phyloP scores from a whole-genome alignment of 2,797 vertebrate genomes.

The Chaetodon trifasciatus region DNA sequence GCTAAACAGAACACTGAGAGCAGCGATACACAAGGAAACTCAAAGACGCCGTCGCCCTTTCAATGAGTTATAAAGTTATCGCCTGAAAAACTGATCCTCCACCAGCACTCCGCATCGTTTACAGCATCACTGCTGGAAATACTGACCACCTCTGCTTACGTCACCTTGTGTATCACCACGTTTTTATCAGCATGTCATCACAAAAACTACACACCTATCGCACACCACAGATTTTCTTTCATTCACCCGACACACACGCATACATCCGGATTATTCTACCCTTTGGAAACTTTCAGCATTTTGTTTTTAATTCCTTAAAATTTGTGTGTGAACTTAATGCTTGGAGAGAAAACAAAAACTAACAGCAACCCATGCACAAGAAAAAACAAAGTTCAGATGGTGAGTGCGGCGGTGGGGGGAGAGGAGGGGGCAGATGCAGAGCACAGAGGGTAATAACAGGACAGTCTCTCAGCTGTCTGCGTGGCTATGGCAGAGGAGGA shows the following conservation, averaged over 20 bases:
- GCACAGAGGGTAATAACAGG: constrained; percentile 4
- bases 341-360: not conserved
- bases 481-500: constrained; percentile 5
- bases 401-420: not conserved
- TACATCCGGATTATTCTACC: constrained; percentile 34
- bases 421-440: constrained; percentile 20
- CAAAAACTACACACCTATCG: constrained; percentile 18
- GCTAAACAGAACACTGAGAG: constrained; percentile 58
- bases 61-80: not conserved
- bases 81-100: not conserved
- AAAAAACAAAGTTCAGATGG: constrained; percentile 13
- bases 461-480: constrained; percentile 44
- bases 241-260: constrained; percentile 4
- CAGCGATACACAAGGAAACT: constrained; percentile 39
- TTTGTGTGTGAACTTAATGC: constrained; percentile 24
- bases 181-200: constrained; percentile 48
- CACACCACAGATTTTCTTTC: constrained; percentile 15
- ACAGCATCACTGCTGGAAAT: constrained; percentile 30
- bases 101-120: constrained; percentile 41
- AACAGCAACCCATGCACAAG: constrained; percentile 66
- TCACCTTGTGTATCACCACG: constrained; percentile 20
- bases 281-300: constrained; percentile 73
- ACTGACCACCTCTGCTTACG: not conserved
- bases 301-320: constrained; percentile 60
- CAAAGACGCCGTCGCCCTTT: not conserved